Evolutionary conservation across 1,140 invertebrate species (phyloP).

Genomic region (Triops cancriformis): DNA sequence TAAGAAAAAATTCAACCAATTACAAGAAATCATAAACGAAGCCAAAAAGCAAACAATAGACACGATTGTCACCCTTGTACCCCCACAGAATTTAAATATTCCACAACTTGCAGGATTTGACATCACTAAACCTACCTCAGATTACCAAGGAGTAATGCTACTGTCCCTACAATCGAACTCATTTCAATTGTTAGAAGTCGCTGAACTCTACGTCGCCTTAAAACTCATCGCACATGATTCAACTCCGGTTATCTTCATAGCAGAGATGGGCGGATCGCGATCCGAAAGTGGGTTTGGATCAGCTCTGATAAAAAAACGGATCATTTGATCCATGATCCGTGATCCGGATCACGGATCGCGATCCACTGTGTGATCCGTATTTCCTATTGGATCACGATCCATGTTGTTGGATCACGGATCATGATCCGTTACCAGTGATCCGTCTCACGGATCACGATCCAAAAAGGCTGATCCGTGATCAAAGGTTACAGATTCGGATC

Average conservation of each 20-base stretch:
- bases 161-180: not conserved
- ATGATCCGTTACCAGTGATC: no score
- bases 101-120: not conserved
- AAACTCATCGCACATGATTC: not conserved
- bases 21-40: not conserved
- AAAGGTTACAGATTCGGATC: no score
- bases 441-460: no score
- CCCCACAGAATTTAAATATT: not conserved
- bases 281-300: no score
- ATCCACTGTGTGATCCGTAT: no score
- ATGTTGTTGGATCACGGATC: no score
- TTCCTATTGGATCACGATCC: no score
- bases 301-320: no score
- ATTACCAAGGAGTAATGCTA: constrained; percentile 17
- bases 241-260: not conserved
- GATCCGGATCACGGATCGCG: no score
- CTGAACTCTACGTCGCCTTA: not conserved
- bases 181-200: not conserved
- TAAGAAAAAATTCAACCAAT: not conserved
- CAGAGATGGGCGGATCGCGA: no score
- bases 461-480: no score
- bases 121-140: not conserved
- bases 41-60: constrained; percentile 15
- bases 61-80: constrained; percentile 16
- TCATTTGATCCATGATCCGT: no score